These are phyloP conservation scores for Ooceraea biroi DNA, from an alignment of 1,140 invertebrate genomes.

Conservation along the genomic window DNA sequence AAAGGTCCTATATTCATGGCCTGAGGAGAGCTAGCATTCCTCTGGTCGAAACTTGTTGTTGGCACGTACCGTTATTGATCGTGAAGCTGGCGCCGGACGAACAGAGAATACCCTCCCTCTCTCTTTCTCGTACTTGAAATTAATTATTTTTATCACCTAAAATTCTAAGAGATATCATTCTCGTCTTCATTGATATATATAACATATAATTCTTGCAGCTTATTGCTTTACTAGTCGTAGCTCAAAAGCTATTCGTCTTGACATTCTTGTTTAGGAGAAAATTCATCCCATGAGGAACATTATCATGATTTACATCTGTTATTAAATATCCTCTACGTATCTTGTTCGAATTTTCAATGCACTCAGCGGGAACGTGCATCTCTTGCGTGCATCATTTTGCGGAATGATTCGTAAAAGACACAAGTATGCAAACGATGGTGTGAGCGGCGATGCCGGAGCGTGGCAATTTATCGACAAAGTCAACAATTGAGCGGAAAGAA, in stretches of 20 bases:
- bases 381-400: neutral
- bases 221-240: too few species aligned
- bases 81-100: neutral
- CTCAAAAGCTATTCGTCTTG: too few species aligned
- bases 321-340: neutral
- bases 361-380: neutral
- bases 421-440: neutral
- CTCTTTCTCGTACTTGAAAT: too few species aligned
- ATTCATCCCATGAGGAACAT: too few species aligned
- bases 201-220: too few species aligned
- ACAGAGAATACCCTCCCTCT: neutral
- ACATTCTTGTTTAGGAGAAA: too few species aligned
- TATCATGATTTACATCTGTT: too few species aligned
- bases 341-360: neutral
- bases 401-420: conserved; percentile 4
- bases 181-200: too few species aligned
- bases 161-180: too few species aligned
- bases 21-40: neutral
- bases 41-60: neutral
- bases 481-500: conserved; percentile 62
- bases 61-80: neutral
- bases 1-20: conserved; percentile 11
- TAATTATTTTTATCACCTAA: neutral
- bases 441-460: neutral
- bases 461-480: conserved; percentile 51